Percentiles rank a stretch among this genome's conserved stretches.
Evolutionary conservation across 2,888 invertebrate species (phyloP).

Genomic region (Polyploca ridens): DNA sequence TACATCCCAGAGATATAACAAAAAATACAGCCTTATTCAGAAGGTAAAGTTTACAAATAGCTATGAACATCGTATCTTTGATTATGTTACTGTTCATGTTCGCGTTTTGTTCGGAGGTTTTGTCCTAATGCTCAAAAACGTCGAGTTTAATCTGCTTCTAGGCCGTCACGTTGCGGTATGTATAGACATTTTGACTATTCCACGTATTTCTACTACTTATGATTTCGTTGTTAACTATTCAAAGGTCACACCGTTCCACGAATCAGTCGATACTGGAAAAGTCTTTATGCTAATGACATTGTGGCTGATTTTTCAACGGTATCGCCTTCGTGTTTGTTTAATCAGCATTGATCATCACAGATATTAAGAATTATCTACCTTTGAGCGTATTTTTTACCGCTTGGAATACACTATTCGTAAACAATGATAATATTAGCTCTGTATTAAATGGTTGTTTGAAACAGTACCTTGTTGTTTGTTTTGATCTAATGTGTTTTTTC

Average conservation of each 20-base stretch:
- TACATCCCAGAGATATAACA: too few relatives aligned
- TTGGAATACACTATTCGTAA: neutral
- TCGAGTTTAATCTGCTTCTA: neutral
- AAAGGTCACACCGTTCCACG: constrained; percentile 13
- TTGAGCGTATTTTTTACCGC: neutral
- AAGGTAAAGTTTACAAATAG: too few relatives aligned
- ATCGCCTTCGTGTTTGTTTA: neutral
- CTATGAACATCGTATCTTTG: neutral
- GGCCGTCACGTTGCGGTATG: neutral
- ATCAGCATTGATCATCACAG: neutral
- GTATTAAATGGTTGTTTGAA: too few relatives aligned
- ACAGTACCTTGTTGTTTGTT: too few relatives aligned
- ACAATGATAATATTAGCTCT: too few relatives aligned
- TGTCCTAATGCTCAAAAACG: neutral
- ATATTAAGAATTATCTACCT: neutral
- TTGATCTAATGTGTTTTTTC: too few relatives aligned
- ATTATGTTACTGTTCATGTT: neutral
- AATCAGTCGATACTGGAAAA: constrained; percentile 13
- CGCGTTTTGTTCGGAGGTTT: neutral
- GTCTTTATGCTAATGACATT: neutral
- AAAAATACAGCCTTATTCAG: too few relatives aligned
- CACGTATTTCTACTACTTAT: neutral
- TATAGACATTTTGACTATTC: neutral
- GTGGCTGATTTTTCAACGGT: neutral
- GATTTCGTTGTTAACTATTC: neutral